Base-by-base conservation (phyloP, 23 tunicate species). In the Halocynthia roretzi region DNA sequence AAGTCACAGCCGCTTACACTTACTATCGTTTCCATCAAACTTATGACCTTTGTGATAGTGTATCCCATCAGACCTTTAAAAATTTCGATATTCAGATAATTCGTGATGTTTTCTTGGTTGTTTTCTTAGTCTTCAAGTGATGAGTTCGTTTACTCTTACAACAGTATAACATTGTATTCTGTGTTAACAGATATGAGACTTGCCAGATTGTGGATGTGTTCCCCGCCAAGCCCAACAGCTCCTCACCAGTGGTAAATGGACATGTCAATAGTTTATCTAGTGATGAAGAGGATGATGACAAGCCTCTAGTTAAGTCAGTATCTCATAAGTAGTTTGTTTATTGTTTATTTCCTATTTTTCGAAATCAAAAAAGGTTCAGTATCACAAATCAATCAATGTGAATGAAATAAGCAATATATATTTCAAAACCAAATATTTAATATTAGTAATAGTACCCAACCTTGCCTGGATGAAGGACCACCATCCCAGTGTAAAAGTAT, bases 221-320 rank as follows among this genome's bases (percentile, higher is more conserved):
- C 15, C 68, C 85, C 10, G 22, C 23, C 78, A 71, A 72, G 53
- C 52, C 52, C 44, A 31, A 31, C 44, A 31, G 44, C 44, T 31
- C 44, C 4, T 31, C 44, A 4, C 44, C 44, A 31, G 44, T 31
- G 44, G 44, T 31, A 31, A 81, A 76, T 67, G 78, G 82, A 10
- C 83, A 87, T 22, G 53, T 72, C 8, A 71, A 78, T 40, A 80
- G 80, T 8, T 69, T 44, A 6, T 57, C 80, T 7, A 22, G 14
- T 12, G 70, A 48, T 49, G 79, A 52, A 17, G 65, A 79, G 6
- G 96, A 89, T 8, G 96, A 89, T 68, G 83, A 88, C 60, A 76
- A 79, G 54, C 88, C 88, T 12, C 81, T 89, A n/a, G 75, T 88
- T 11, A 44, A 77, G 95, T 88, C 23, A 84, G 78, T 76, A 10